Base-by-base conservation (phyloP, 2,888 invertebrate species). In the Ptilodon capucinus region DNA sequence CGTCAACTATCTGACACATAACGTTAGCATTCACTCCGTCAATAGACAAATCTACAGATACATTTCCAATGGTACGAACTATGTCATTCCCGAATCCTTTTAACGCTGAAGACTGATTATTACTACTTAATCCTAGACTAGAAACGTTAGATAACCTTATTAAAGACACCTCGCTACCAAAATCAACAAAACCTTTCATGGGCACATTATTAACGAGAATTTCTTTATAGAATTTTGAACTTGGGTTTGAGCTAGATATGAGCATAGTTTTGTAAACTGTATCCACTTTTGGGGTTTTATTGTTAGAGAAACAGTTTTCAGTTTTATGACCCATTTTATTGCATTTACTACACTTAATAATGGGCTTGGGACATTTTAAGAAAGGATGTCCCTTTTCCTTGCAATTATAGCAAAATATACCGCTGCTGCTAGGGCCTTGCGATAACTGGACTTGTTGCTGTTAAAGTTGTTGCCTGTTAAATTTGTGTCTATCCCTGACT, bases 221-320 rank as follows among this genome's bases (percentile, higher is more conserved):
- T 6, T 35, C 16, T 30, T 44, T 30, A n/a, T 9, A 11, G 36
- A 35, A 43, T 25, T 43, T 36, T 16, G 2, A 2, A 16, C n/a
- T 16, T 25, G 16, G 17, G 1, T 16, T 11, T 9, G 23, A 23
- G 16, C 4, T 23, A 14, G 25, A 25, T 4, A 43, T 43, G 23
- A 14, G 14, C 42, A 43, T 43, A 1, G 42, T 43, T 64, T 62
- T 43, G 2, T 18, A 2, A 2, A 30, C 30, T 40, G 43, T 9
- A 4, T 46, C 41, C 9, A 35, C 9, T 18, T 23, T 0, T 25
- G 11, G 14, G 7, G 19, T n/a, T 1, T 28, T 42, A 1, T 21
- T 7, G 4, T 46, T 23, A 11, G 25, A 14, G 11, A 9, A 1
- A 30, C 46, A 46, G 1, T 0, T 2, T 2, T 46, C 38, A 11